A percentile compares a stretch with the other conserved stretches of the same genome.
Evolutionary conservation across 2,888 invertebrate species (phyloP).

Genomic region (Anthophora plumipes): DNA sequence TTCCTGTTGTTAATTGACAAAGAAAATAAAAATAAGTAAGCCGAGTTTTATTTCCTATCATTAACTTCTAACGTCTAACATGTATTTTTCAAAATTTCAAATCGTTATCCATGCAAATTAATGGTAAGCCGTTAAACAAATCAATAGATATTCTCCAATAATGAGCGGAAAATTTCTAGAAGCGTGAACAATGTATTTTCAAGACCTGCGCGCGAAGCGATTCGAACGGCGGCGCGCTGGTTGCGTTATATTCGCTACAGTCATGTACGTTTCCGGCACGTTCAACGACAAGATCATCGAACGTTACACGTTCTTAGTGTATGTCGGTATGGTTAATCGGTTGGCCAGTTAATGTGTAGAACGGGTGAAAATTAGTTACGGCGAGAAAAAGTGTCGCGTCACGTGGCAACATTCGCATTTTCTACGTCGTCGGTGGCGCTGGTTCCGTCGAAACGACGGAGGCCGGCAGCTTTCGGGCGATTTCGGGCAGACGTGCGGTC

Average conservation of each 20-base stretch:
- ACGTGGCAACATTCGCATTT: slow-evolving; percentile 31
- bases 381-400: background rate
- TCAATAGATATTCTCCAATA: too few relatives aligned
- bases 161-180: background rate
- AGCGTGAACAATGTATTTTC: background rate
- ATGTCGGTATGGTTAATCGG: slow-evolving; percentile 1
- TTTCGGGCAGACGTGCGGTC: slow-evolving; percentile 45
- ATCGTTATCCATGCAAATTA: too few relatives aligned
- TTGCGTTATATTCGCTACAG: background rate
- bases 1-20: background rate
- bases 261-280: background rate
- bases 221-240: background rate
- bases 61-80: too few relatives aligned
- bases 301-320: background rate
- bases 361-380: background rate
- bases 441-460: slow-evolving; percentile 42
- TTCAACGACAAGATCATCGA: background rate
- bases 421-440: slow-evolving; percentile 45
- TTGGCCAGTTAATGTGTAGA: background rate
- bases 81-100: too few relatives aligned
- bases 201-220: background rate
- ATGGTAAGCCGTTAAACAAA: too few relatives aligned
- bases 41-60: background rate
- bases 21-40: background rate
- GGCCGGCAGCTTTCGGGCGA: slow-evolving; percentile 59